A percentile compares a stretch with the other conserved stretches of the same genome.
These are phyloP conservation scores for Forbesichthys agassizii DNA, from an alignment of 2,113 vertebrate genomes.

Conservation along the genomic window DNA sequence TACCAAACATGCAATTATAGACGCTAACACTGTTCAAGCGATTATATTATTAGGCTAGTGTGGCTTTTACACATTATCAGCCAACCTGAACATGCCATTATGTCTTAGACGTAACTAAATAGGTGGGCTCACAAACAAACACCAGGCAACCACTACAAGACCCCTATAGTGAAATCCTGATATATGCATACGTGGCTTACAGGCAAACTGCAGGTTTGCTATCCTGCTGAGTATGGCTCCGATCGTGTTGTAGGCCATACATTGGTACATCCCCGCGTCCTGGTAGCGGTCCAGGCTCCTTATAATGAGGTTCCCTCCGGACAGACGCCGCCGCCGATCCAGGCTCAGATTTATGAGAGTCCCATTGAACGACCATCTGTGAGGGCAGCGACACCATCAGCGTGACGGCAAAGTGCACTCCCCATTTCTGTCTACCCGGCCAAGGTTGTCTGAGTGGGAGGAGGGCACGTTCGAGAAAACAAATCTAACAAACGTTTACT, in stretches of 20 bases:
- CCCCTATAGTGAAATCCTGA: slow-evolving; percentile 7
- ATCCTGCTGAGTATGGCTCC: slow-evolving; percentile 91
- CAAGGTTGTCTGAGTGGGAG: slow-evolving; percentile 55
- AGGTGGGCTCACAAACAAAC: not conserved
- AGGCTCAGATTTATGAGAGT: slow-evolving; percentile 84
- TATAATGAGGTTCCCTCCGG: slow-evolving; percentile 93
- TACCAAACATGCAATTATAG: not conserved
- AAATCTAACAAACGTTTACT: slow-evolving; percentile 14
- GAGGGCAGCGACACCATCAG: slow-evolving; percentile 73
- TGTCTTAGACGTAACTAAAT: not conserved
- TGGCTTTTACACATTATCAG: not conserved
- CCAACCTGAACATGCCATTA: not conserved
- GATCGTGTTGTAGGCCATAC: slow-evolving; percentile 90
- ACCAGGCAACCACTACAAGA: no score
- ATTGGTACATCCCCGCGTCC: slow-evolving; percentile 91
- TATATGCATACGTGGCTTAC: slow-evolving; percentile 77
- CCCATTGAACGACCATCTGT: slow-evolving; percentile 95
- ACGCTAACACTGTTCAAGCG: not conserved
- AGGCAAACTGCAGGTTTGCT: slow-evolving; percentile 92
- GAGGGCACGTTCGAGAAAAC: slow-evolving; percentile 39
- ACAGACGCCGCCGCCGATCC: slow-evolving; percentile 87
- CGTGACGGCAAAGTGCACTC: slow-evolving; percentile 45
- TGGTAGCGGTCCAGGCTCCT: slow-evolving; percentile 86
- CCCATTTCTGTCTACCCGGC: slow-evolving; percentile 38
- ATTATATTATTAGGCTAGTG: not conserved